A percentile compares a stretch with the other conserved stretches of the same genome.
phyloP scores from a whole-genome alignment of 2,888 invertebrate species.

The Pristionchus arcanus region DNA sequence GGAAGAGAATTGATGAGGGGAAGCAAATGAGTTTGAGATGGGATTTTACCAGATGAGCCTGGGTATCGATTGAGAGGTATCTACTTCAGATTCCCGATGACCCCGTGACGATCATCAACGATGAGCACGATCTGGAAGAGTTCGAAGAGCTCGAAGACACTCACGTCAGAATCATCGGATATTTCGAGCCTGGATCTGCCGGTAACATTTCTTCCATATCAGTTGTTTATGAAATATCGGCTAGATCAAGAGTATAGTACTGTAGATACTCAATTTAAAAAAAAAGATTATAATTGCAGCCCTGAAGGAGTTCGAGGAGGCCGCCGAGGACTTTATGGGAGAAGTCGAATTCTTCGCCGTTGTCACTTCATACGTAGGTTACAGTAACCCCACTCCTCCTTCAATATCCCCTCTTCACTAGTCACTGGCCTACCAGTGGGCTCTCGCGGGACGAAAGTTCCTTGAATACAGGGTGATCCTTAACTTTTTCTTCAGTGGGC shows the following conservation, averaged over 20 bases:
- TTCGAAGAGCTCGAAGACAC: conserved; percentile 79
- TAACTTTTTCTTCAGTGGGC: conserved; percentile 75
- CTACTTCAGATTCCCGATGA: conserved; percentile 78
- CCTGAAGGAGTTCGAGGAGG: conserved; percentile 79
- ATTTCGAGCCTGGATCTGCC: conserved; percentile 79
- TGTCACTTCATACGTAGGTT: conserved; percentile 74
- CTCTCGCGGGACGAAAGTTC: too few species aligned
- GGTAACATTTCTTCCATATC: conserved; percentile 58
- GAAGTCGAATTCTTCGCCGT: conserved; percentile 79
- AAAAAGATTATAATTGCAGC: conserved; percentile 63
- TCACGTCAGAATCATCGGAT: conserved; percentile 77
- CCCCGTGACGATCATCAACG: conserved; percentile 79
- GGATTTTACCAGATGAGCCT: not conserved
- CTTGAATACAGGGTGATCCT: too few species aligned
- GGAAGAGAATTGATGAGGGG: conserved; percentile 28
- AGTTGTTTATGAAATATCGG: not conserved
- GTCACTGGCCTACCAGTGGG: too few species aligned
- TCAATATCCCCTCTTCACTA: not conserved
- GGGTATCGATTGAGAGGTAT: not conserved
- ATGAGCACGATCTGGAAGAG: conserved; percentile 78
- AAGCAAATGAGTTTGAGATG: not conserved
- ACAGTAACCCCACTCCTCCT: not conserved
- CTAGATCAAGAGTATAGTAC: not conserved
- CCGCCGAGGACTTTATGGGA: conserved; percentile 80
- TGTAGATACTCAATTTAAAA: too few species aligned